Percentiles rank a stretch among this genome's conserved stretches.
phyloP scores from a whole-genome alignment of 2,797 vertebrate genomes.

The Pantherophis vulpinus region DNA sequence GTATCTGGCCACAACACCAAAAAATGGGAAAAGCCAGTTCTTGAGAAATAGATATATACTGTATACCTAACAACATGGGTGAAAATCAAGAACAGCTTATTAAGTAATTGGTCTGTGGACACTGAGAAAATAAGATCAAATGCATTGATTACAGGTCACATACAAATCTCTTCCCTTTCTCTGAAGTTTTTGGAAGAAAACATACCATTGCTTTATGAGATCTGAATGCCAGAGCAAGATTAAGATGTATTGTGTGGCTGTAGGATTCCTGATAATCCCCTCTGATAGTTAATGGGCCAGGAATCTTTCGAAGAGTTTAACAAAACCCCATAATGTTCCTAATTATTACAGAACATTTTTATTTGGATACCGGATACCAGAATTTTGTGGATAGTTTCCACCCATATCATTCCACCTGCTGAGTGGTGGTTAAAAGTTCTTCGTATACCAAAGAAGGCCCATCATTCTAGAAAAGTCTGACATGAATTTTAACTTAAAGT shows the following conservation, averaged over 20 bases:
- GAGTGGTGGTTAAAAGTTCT: constrained; percentile 28
- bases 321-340: constrained; percentile 64
- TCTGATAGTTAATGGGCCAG: constrained; percentile 64
- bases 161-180: neutral
- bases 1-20: neutral
- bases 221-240: constrained; percentile 43
- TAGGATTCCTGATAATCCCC: constrained; percentile 62
- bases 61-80: neutral
- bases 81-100: neutral
- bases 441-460: constrained; percentile 49
- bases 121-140: neutral
- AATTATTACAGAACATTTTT: constrained; percentile 32
- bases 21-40: neutral
- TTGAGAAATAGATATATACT: neutral
- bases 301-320: constrained; percentile 64
- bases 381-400: constrained; percentile 12
- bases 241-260: constrained; percentile 43
- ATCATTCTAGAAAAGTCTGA: constrained; percentile 52
- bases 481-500: constrained; percentile 60
- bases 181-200: constrained; percentile 43
- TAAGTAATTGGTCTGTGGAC: neutral
- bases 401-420: neutral
- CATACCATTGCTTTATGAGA: constrained; percentile 38
- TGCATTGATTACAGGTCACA: neutral
- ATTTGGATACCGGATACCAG: constrained; percentile 56